A percentile compares a stretch with the other conserved stretches of the same genome.
Conservation (phyloP, 2,888 invertebrate genomes). For the Chromoteleia sp. region DNA sequence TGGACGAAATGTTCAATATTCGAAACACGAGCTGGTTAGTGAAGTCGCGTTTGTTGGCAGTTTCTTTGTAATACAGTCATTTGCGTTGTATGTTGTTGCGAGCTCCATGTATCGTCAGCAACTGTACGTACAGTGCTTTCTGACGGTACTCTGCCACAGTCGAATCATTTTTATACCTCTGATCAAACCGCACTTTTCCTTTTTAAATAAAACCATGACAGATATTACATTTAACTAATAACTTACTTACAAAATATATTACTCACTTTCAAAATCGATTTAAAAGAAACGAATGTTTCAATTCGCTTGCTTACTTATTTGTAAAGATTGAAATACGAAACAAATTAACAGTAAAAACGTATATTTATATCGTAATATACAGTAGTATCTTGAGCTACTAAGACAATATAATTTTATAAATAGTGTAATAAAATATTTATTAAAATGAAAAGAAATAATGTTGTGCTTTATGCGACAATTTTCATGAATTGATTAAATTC, state of each 20-base stretch:
- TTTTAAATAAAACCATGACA: constrained; percentile 27
- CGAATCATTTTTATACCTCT: constrained; percentile 50
- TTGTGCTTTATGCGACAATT: too few species aligned
- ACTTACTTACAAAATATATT: not conserved
- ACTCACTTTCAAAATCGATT: not conserved
- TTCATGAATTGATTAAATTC: too few species aligned
- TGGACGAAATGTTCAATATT: constrained; percentile 66
- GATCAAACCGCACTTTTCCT: constrained; percentile 49
- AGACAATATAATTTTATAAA: too few species aligned
- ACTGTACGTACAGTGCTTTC: constrained; percentile 39
- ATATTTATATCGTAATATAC: too few species aligned
- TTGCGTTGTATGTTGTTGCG: constrained; percentile 51
- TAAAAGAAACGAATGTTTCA: not conserved
- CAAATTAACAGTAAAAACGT: too few species aligned
- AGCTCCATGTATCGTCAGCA: constrained; percentile 42
- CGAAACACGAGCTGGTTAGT: constrained; percentile 63
- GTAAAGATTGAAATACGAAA: too few species aligned
- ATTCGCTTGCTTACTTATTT: too few species aligned
- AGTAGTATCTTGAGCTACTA: too few species aligned
- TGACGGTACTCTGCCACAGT: constrained; percentile 24
- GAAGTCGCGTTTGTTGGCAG: constrained; percentile 63
- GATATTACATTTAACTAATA: not conserved
- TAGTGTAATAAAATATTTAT: too few species aligned
- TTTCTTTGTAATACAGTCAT: constrained; percentile 69
- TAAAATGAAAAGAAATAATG: too few species aligned